Evolutionary conservation across 2,797 vertebrate species (phyloP).

Genomic region (Ispidina picta): DNA sequence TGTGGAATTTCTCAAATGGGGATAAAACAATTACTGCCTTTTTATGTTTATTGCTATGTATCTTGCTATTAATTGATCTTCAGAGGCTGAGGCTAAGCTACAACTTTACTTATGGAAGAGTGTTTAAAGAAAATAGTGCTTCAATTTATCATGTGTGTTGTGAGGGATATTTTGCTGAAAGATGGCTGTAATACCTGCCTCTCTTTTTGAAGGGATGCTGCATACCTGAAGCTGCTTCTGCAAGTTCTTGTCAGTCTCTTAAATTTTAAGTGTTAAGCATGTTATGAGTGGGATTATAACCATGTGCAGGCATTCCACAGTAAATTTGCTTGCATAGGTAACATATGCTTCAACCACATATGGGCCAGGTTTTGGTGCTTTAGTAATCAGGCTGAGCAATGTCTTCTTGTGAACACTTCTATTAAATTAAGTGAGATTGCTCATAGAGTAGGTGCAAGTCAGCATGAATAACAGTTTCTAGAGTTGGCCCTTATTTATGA

Average conservation of each 20-base stretch:
- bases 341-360: not conserved
- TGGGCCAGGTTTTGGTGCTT: not conserved
- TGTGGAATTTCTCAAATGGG: not conserved
- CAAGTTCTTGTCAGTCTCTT: constrained; percentile 13
- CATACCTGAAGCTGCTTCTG: not conserved
- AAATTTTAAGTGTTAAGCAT: not conserved
- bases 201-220: not conserved
- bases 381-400: not conserved
- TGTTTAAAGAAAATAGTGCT: not conserved
- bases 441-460: not conserved
- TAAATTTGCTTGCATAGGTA: not conserved
- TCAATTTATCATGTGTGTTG: not conserved
- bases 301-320: not conserved
- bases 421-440: not conserved
- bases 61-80: not conserved
- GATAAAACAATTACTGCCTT: not conserved
- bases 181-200: not conserved
- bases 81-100: not conserved
- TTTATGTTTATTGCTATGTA: not conserved
- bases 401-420: not conserved
- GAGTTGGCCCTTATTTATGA: not conserved
- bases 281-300: not conserved
- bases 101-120: not conserved
- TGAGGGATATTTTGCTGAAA: constrained; percentile 16
- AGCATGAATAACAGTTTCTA: not conserved